A percentile compares a stretch with the other conserved stretches of the same genome.
Evolutionary conservation across 2,113 vertebrate species (phyloP).

Genomic region (Apaloderma vittatum): DNA sequence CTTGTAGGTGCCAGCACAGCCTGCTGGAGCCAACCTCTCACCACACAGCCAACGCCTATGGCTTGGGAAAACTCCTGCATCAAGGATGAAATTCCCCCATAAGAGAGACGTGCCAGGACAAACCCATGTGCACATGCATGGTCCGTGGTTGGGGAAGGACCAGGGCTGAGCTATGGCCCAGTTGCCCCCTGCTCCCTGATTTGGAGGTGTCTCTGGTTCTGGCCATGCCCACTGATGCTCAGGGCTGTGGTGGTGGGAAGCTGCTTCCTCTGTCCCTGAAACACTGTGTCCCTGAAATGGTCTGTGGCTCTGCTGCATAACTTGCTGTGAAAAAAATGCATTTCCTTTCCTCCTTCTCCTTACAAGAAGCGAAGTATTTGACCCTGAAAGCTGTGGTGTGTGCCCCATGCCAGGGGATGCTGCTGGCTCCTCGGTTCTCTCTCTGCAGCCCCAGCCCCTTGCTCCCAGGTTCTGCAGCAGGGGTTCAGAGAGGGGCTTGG

Average conservation of each 20-base stretch:
- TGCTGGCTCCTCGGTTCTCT: neutral
- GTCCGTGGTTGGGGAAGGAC: rapidly evolving
- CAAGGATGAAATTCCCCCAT: neutral
- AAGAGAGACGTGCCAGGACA: neutral
- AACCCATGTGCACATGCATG: rapidly evolving
- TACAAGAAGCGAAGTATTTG: neutral
- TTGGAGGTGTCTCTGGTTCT: neutral
- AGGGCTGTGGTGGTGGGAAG: neutral
- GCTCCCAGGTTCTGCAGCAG: neutral
- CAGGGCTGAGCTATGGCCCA: neutral
- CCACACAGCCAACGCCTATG: neutral
- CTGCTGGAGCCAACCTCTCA: conserved; percentile 5
- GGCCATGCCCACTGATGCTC: neutral
- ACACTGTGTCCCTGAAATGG: rapidly evolving
- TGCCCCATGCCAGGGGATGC: rapidly evolving
- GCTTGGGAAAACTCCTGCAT: neutral
- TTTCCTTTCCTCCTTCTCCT: neutral
- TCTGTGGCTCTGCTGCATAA: neutral
- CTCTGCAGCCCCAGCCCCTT: neutral
- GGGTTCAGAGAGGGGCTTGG: too few relatives aligned
- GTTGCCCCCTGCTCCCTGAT: neutral
- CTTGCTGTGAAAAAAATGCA: neutral
- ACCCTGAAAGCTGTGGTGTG: neutral
- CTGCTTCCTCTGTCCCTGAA: neutral
- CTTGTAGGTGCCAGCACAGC: neutral